Conservation (phyloP, 2,888 invertebrate species). For the Spisula subtruncata region DNA sequence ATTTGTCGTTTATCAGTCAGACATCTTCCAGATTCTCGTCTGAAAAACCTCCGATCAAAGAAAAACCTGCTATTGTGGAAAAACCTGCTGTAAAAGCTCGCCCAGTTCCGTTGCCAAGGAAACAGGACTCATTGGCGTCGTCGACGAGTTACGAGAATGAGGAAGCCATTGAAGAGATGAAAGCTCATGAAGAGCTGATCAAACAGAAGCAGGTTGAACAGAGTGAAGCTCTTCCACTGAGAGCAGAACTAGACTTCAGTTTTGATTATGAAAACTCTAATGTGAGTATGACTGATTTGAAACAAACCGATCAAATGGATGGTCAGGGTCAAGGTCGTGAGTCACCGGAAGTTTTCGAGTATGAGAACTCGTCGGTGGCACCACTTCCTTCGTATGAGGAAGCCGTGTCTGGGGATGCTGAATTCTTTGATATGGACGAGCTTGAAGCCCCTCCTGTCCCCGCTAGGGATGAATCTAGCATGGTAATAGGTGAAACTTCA, state of each 20-base stretch:
- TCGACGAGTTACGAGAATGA: constrained; percentile 76
- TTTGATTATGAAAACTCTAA: constrained; percentile 63
- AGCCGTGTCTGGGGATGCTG: constrained; percentile 73
- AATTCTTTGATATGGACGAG: constrained; percentile 76
- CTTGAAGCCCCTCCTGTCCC: constrained; percentile 78
- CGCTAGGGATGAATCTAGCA: constrained; percentile 73
- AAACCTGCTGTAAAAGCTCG: constrained; percentile 61
- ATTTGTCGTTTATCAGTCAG: constrained; percentile 57
- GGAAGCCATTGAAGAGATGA: constrained; percentile 71
- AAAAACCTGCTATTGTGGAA: constrained; percentile 53
- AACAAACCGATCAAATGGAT: constrained; percentile 52
- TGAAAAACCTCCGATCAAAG: constrained; percentile 44
- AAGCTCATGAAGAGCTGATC: constrained; percentile 62
- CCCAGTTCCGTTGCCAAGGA: constrained; percentile 74
- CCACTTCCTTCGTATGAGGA: constrained; percentile 80
- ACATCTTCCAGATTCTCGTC: constrained; percentile 28
- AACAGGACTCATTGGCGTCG: constrained; percentile 70
- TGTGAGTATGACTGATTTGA: constrained; percentile 52
- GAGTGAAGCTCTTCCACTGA: constrained; percentile 47
- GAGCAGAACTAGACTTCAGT: constrained; percentile 56
- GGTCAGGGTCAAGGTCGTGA: constrained; percentile 37
- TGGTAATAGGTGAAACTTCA: constrained; percentile 46
- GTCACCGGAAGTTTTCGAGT: constrained; percentile 71
- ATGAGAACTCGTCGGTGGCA: constrained; percentile 71
- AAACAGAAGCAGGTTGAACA: constrained; percentile 27